Evolutionary conservation across 1,140 invertebrate genomes (phyloP).

Genomic region (Sarcophaga bullata): DNA sequence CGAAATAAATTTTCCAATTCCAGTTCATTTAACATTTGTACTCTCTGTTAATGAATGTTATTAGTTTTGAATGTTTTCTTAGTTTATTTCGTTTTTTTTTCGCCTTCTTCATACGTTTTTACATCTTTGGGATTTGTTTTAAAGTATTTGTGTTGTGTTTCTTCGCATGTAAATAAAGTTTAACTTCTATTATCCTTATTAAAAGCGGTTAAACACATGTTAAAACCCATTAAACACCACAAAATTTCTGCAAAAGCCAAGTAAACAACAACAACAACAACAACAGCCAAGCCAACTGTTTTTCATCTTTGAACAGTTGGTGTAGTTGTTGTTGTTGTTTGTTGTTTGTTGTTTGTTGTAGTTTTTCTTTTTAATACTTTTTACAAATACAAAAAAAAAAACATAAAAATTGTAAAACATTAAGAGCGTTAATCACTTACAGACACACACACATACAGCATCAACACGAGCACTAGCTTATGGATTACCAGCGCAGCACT

Average conservation of each 20-base stretch:
- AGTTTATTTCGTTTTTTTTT: too few species aligned
- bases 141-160: not conserved
- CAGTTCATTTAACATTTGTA: too few species aligned
- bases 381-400: not conserved
- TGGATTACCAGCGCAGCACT: not conserved
- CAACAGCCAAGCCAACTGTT: not conserved
- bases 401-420: not conserved
- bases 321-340: not conserved
- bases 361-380: not conserved
- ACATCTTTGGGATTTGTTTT: too few species aligned
- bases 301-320: too few species aligned
- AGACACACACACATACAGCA: not conserved
- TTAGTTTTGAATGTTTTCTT: too few species aligned
- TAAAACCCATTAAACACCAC: conserved; percentile 8
- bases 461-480: not conserved
- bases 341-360: not conserved
- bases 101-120: too few species aligned
- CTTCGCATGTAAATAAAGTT: conserved; percentile 11
- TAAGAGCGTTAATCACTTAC: conserved; percentile 18
- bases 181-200: conserved; percentile 22
- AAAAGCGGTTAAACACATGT: conserved; percentile 12
- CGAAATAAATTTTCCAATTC: too few species aligned
- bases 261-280: too few species aligned
- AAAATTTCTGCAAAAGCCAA: not conserved
- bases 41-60: too few species aligned